Conservation (phyloP, 2,113 vertebrate species). For the Tachuris rubrigastra region DNA sequence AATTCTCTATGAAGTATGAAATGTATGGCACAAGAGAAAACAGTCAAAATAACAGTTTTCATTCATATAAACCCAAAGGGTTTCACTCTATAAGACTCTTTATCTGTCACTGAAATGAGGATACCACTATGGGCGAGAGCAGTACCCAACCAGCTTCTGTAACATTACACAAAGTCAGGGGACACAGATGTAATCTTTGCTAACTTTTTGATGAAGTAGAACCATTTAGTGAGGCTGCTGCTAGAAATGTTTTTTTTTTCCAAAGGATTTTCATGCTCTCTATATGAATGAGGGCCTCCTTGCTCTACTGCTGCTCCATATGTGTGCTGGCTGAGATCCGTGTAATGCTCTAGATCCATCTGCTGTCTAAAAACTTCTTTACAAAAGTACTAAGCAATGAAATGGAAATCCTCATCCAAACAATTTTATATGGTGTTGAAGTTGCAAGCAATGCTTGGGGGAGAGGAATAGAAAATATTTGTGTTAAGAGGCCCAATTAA, state of each 20-base stretch:
- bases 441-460: neutral
- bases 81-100: neutral
- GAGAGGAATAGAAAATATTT: neutral
- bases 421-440: neutral
- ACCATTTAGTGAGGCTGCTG: neutral
- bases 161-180: neutral
- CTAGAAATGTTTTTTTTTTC: neutral
- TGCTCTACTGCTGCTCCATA: neutral
- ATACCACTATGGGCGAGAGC: neutral
- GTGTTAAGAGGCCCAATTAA: neutral
- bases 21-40: neutral
- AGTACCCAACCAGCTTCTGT: neutral
- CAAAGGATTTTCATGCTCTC: neutral
- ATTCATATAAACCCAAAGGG: neutral
- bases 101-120: neutral
- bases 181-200: neutral
- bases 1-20: neutral
- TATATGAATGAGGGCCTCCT: neutral
- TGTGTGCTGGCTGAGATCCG: neutral
- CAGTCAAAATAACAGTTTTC: neutral
- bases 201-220: neutral
- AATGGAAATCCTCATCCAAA: neutral
- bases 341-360: conserved; percentile 13
- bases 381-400: neutral
- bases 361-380: conserved; percentile 3